A percentile compares a stretch with the other conserved stretches of the same genome.
phyloP scores from a whole-genome alignment of 2,113 vertebrate genomes.

The Furnarius figulus region DNA sequence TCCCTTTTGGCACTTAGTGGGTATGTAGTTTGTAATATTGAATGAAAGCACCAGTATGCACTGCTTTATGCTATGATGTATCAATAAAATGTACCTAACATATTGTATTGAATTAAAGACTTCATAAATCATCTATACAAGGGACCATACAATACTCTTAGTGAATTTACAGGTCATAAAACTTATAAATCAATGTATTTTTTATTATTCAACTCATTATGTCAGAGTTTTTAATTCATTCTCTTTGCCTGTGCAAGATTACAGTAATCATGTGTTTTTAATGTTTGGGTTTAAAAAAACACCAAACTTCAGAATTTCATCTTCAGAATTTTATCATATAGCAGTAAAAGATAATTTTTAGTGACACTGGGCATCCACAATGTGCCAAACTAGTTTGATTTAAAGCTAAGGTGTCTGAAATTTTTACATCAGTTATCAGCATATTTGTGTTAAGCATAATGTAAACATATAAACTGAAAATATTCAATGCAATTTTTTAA shows the following conservation, averaged over 20 bases:
- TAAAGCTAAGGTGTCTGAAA: not conserved
- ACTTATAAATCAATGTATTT: not conserved
- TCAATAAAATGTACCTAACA: not conserved
- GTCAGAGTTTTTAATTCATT: not conserved
- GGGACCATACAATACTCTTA: not conserved
- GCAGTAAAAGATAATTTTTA: not conserved
- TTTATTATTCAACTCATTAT: not conserved
- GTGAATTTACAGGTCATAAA: not conserved
- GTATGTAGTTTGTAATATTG: not conserved
- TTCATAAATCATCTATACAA: slow-evolving; percentile 4
- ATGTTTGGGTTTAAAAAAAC: not conserved
- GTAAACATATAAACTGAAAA: not conserved
- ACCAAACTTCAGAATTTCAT: not conserved
- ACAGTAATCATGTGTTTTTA: not conserved
- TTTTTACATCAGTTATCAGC: not conserved
- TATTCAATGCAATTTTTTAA: not conserved
- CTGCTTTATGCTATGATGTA: not conserved
- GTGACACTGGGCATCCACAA: not conserved
- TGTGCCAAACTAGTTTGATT: not conserved
- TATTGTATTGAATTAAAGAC: not conserved
- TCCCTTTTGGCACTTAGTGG: not conserved
- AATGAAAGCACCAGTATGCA: not conserved
- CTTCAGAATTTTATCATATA: not conserved
- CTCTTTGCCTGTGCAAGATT: not conserved
- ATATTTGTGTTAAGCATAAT: not conserved